A percentile compares a stretch with the other conserved stretches of the same genome.
Conservation (phyloP, 2,113 vertebrate genomes). For the Strigops habroptila region DNA sequence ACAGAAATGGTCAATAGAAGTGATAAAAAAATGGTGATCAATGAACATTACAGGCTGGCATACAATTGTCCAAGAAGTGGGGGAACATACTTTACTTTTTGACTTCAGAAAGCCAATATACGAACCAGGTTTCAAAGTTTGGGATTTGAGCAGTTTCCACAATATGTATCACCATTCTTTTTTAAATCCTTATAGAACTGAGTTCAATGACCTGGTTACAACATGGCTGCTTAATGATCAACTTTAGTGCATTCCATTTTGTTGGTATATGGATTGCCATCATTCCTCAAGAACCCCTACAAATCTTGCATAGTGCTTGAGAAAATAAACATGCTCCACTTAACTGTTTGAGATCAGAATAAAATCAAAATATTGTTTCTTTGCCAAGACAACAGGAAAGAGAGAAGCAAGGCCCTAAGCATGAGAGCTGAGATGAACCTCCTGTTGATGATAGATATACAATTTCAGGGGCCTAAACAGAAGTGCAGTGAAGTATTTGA, state of each 20-base stretch:
- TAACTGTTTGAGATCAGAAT: not conserved
- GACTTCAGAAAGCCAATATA: not conserved
- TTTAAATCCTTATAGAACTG: not conserved
- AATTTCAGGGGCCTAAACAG: not conserved
- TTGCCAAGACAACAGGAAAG: not conserved
- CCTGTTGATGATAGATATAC: not conserved
- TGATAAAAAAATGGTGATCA: slow-evolving; percentile 65
- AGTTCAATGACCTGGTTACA: not conserved
- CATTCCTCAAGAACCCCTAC: rapidly evolving
- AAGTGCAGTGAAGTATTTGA: not conserved
- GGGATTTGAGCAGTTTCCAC: not conserved
- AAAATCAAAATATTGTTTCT: not conserved
- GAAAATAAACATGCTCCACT: not conserved
- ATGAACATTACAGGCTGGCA: slow-evolving; percentile 52
- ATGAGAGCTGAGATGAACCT: not conserved
- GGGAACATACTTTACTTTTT: not conserved
- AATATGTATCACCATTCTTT: not conserved
- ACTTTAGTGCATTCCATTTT: not conserved
- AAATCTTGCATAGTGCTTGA: not conserved
- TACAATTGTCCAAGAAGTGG: not conserved
- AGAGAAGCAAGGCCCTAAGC: not conserved
- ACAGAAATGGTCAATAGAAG: slow-evolving; percentile 62
- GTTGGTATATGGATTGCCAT: not conserved
- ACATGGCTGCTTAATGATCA: not conserved
- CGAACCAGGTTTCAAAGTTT: not conserved